Base-by-base conservation (phyloP, 1,140 invertebrate genomes). In the Nasonia vitripennis region DNA sequence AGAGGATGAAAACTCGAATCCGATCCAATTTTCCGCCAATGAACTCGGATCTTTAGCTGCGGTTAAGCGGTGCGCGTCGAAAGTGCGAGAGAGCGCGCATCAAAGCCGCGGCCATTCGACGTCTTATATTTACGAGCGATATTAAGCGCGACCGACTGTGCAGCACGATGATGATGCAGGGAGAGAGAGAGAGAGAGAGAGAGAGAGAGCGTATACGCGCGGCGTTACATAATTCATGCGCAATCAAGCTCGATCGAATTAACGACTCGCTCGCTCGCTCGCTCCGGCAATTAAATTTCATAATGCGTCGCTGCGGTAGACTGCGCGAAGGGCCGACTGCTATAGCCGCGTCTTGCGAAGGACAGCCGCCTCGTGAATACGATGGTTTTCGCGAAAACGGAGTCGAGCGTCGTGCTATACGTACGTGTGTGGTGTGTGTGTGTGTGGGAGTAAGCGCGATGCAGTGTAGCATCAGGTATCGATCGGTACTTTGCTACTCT, bases 201-300 rank as follows among this genome's bases (percentile, higher is more conserved):
- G 23, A 27, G 23, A 27, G 23, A 27, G n/a, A 0, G 0, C 17
- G n/a, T 62, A 62, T 62, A 62, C 17, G 5, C 55, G 17, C 55
- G 55, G 17, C 55, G 55, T 62, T 62, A 62, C 55, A 62, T 62
- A 62, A 62, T 62, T n/a, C 55, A 62, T n/a, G 55, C 55, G 55
- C 55, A 62, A 62, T 62, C 55, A 62, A 62, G 55, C 55, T 62
- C 55, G 55, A 62, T 62, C 55, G 55, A 62, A 62, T 62, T 62
- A 62, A 62, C 55, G 55, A 20, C 55, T 62, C 55, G 55, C n/a
- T 62, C 55, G 55, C 55, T 62, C 55, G 55, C 55, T 37, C 34
- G 34, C 6, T 17, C 3, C 20, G 20, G 17, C 55, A 20, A 62
- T 62, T n/a, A 62, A 62, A 62, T 62, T 62, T 62, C 55, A 62